Percentiles rank a stretch among this genome's conserved stretches.
Evolutionary conservation across 2,888 invertebrate genomes (phyloP).

Genomic region (Cerastoderma edule): DNA sequence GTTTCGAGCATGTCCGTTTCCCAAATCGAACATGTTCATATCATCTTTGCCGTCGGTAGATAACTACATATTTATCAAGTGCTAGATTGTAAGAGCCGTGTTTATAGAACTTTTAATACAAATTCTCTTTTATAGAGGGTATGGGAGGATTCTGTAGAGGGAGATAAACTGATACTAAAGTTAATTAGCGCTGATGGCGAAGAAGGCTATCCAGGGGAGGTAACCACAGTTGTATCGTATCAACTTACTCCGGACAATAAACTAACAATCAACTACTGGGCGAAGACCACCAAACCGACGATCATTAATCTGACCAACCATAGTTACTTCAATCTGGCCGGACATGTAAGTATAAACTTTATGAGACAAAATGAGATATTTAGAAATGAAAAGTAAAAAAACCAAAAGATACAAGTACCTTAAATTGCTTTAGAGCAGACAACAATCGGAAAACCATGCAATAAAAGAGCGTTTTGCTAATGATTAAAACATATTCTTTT

Average conservation of each 20-base stretch:
- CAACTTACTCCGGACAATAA: conserved; percentile 89
- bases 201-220: conserved; percentile 95
- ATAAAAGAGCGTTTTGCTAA: no score
- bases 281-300: conserved; percentile 91
- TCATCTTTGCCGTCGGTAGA: no score
- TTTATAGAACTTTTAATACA: not conserved
- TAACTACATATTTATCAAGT: no score
- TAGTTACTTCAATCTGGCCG: conserved; percentile 95
- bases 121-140: conserved; percentile 85
- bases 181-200: conserved; percentile 90
- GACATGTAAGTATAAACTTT: conserved; percentile 87
- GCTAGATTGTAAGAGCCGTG: no score
- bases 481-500: no score
- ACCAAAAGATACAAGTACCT: no score
- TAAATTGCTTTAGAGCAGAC: no score
- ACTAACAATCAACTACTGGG: conserved; percentile 90
- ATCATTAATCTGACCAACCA: conserved; percentile 94
- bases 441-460: no score
- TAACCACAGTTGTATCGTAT: conserved; percentile 89
- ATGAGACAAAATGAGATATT: not conserved
- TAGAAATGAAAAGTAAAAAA: no score
- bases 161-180: conserved; percentile 88
- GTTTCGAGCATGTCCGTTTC: no score
- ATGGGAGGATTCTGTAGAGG: conserved; percentile 89
- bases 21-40: no score